Base-by-base conservation (phyloP, 2,113 vertebrate genomes). In the Thamnaconus septentrionalis region DNA sequence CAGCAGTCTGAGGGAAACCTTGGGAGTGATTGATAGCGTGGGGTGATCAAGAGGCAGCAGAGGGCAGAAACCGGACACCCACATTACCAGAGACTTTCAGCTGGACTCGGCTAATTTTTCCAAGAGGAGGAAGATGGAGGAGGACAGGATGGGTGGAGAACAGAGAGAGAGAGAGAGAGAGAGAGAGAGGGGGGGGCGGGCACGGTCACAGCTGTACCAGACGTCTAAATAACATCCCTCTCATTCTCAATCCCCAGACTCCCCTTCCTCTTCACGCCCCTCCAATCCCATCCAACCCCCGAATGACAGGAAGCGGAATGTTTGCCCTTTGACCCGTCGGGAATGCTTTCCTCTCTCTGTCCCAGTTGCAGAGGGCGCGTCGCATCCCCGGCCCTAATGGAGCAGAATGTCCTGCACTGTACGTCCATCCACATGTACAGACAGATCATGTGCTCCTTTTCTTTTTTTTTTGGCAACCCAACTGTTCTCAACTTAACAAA, bases 271-370 rank as follows among this genome's bases (percentile, higher is more conserved):
- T 53, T 41, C 9, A 41, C 40, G 41, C 9, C 73, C 71, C 46
- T 76, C 62, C 73, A 66, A 69, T 71, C 54, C 41, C 18, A 31
- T 44, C 47, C 46, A 31, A 31, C 18, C n/a, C 50, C 40, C 39
- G 7, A 54, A 39, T 54, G 61, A 58, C 82, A 87, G 87, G 88
- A 87, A 87, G 80, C 18, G 48, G 56, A 57, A 51, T 43, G 6
- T 76, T 83, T 83, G 79, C 68, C 81, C 79, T 85, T 78, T 85
- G 81, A 87, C 85, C 78, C 54, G 18, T 43, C 67, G 74, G 82
- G 78, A 86, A 80, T 87, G 78, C 76, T 83, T 72, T 64, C 66
- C 75, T 78, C n/a, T 45, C 49, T 63, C 64, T 41, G 64, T 73
- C 67, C 65, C 60, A 18, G 42, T 69, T 53, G 73, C 62, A 70